Base-by-base conservation (phyloP, 2,797 vertebrate species). In the Lepilemur ruficaudatus region DNA sequence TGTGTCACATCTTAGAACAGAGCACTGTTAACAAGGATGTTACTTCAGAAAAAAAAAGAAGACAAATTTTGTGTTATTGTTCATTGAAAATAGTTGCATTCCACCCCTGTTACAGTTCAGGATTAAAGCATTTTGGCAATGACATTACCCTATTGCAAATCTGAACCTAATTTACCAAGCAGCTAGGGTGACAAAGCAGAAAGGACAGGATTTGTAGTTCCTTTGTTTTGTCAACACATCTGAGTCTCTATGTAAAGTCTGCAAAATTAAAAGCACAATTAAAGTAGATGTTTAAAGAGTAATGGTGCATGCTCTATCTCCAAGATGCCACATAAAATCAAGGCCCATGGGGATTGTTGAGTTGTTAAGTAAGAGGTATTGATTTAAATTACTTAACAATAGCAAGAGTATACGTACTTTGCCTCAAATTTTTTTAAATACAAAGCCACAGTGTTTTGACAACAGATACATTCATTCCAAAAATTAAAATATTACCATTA, bases 241-340 rank as follows among this genome's bases (percentile, higher is more conserved):
- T 89, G 32, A 30, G 70, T 75, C 38, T 95, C 38, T 96, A 52
- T 65, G 90, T 87, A 95, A 97, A 96, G 52, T 81, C 38, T 95
- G 48, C 55, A 96, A 96, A 95, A 91, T 91, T 96, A 93, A 95
- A 91, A 96, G 76, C 59, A 90, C 89, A 97, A 97, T 95, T 97
- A 96, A 94, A 95, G 41, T 83, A 97, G 92, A 82, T 93, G 41
- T 93, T 92, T 91, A 96, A 97, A 96, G 82, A 94, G 72, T 83
- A 96, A 97, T 91, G 59, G 89, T 82, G 84, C 63, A 82, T 96
- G 76, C 50, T 75, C 5, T 88, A 78, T 82, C 32, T 93, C 91
- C 89, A 75, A 96, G 65, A 90, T 73, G 65, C 35, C 46, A 85
- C 86, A 94, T 85, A 96, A 97, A 91, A 96, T 63, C 76, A 89